Percentiles rank a stretch among this genome's conserved stretches.
Evolutionary conservation across 2,888 invertebrate species (phyloP).

Genomic region (Drosophila borborema): DNA sequence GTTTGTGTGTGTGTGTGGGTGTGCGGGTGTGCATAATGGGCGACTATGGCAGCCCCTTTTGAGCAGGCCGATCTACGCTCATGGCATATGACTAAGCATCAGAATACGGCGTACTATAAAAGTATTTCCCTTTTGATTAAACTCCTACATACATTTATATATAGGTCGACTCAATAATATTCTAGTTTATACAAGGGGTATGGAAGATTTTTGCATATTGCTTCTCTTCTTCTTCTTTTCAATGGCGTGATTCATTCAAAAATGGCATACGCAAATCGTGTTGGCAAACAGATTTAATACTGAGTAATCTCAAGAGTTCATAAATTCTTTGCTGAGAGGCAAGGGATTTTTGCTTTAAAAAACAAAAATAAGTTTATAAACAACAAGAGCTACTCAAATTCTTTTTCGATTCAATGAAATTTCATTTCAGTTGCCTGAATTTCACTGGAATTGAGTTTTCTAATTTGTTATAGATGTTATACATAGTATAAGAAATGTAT

Average conservation of each 20-base stretch:
- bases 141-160: not conserved
- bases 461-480: not conserved
- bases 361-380: conserved; percentile 1
- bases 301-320: conserved; percentile 19
- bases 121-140: not conserved
- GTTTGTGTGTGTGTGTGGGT: conserved; percentile 24
- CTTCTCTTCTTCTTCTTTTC: not conserved
- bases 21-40: conserved; percentile 33
- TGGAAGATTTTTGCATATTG: not conserved
- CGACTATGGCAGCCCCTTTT: conserved; percentile 29
- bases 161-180: not conserved
- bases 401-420: not conserved
- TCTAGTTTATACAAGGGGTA: not conserved
- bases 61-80: conserved; percentile 19
- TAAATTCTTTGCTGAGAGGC: conserved; percentile 8
- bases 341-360: not conserved
- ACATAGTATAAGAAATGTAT: too few relatives aligned
- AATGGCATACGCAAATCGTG: conserved; percentile 15
- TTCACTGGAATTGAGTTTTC: conserved; percentile 16
- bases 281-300: conserved; percentile 27
- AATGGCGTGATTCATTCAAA: conserved; percentile 42
- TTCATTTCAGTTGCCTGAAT: not conserved
- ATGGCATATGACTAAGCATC: conserved; percentile 49
- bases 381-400: not conserved
- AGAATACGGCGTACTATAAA: not conserved